phyloP scores from a whole-genome alignment of 1,140 invertebrate species.

The Drosophila nikananu region DNA sequence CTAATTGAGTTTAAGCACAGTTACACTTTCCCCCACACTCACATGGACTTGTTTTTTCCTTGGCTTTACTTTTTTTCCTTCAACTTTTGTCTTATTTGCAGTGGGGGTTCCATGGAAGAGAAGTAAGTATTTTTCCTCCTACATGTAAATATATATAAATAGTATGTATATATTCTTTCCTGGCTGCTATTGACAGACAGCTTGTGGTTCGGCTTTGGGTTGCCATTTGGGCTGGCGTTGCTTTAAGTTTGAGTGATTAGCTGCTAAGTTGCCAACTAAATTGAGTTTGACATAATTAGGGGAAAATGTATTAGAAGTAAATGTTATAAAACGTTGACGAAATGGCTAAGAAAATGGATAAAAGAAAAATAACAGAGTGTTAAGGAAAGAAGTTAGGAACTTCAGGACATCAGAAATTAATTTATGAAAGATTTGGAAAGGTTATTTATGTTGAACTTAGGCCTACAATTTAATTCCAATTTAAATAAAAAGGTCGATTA shows the following conservation, averaged over 20 bases:
- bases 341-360: neutral
- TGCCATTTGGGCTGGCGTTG: neutral
- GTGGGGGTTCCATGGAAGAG: slow-evolving; percentile 2
- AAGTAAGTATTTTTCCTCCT: slow-evolving; percentile 5
- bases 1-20: slow-evolving; percentile 82
- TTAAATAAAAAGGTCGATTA: too few species aligned
- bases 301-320: neutral
- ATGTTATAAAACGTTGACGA: neutral
- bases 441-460: too few species aligned
- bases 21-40: slow-evolving; percentile 49
- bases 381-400: too few species aligned
- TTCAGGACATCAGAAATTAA: too few species aligned
- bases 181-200: slow-evolving; percentile 48
- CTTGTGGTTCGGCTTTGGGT: slow-evolving; percentile 14
- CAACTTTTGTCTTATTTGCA: slow-evolving; percentile 65
- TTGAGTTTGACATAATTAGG: slow-evolving; percentile 14
- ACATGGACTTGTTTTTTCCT: slow-evolving; percentile 40
- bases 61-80: slow-evolving; percentile 36
- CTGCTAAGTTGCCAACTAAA: slow-evolving; percentile 27
- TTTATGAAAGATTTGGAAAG: too few species aligned
- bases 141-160: neutral
- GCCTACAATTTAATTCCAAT: too few species aligned
- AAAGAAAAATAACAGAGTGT: too few species aligned
- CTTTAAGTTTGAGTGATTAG: slow-evolving; percentile 48
- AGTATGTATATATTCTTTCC: slow-evolving; percentile 1